Evolutionary conservation across 35 echinoderm and acorn worm species (phyloP).

Genomic region (Ophioderma brevispina): DNA sequence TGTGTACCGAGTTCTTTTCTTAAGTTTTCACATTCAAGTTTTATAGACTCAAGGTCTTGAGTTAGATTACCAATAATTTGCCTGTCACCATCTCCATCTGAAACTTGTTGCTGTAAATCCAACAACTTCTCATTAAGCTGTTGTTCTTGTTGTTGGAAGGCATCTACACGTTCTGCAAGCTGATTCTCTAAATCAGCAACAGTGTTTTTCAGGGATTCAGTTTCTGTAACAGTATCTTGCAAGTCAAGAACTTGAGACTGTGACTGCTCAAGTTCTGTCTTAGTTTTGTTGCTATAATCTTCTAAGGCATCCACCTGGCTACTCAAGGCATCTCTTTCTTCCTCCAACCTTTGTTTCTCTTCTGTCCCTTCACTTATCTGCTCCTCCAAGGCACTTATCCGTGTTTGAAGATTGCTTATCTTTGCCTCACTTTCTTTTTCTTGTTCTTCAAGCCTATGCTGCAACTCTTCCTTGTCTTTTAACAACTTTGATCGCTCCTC

Average conservation of each 20-base stretch:
- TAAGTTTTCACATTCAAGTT: background rate
- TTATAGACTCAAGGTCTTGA: constrained; percentile 9
- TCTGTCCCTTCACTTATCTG: background rate
- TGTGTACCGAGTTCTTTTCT: constrained; percentile 10
- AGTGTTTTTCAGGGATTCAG: constrained; percentile 24
- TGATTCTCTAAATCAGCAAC: background rate
- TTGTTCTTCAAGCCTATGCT: constrained; percentile 71
- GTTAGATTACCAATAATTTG: constrained; percentile 20
- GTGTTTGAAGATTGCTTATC: constrained; percentile 41
- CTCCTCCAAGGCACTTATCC: constrained; percentile 18
- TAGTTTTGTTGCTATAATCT: constrained; percentile 25
- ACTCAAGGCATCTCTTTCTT: background rate
- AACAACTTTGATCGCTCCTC: background rate
- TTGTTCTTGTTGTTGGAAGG: background rate
- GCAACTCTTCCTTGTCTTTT: constrained; percentile 69
- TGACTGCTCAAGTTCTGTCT: constrained; percentile 23
- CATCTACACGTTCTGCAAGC: constrained; percentile 2
- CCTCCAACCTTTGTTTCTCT: background rate
- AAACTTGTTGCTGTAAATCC: constrained; percentile 35
- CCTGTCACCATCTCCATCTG: constrained; percentile 53
- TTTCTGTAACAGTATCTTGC: background rate
- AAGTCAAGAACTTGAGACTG: background rate
- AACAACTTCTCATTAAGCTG: constrained; percentile 17
- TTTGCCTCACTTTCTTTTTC: constrained; percentile 80
- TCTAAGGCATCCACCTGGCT: constrained; percentile 32